Base-by-base conservation (phyloP, 2,888 invertebrate species). In the Drosophila bunnanda region DNA sequence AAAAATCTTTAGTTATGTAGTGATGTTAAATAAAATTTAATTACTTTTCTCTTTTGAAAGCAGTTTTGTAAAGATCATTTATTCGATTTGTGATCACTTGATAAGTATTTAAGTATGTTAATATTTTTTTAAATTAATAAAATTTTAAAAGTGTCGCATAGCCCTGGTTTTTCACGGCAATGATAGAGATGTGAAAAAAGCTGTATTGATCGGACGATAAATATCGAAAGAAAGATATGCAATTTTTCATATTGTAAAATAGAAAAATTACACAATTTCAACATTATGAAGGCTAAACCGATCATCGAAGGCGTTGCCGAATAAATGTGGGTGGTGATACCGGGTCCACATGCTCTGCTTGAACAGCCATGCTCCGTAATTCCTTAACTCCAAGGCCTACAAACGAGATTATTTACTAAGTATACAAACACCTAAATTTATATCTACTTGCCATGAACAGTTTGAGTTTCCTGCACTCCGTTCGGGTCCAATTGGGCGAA, bases 361-460 rank as follows among this genome's bases (percentile, higher is more conserved):
- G 61, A 7, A n/a, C 34, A n/a, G 77, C 46, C 77, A 86, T 85
- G 10, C 62, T 32, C 0, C 48, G 48, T 30, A 86, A 56, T 4
- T 88, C 82, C 6, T 53, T 43, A 1, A 79, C 65, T 10, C 73
- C 71, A 9, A 88, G 62, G 12, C 84, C 84, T 85, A 13, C 7
- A 44, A 48, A 4, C 1, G 12, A 25, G 13, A 20, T 8, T 5
- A 22, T 20, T 4, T 4, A 32, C 10, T 15, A 2, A 6, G 25
- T 17, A 6, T 4, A 41, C 7, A 15, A 5, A 2, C 22, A n/a
- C 1, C 6, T 1, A 10, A 10, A 8, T n/a, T 32, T n/a, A n/a
- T 22, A 20, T 17, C 3, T 28, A 43, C 72, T 71, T 55, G 90
- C 91, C 91, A 76, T 91, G 91, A 2, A 84, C 91, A 7, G 89